A percentile compares a stretch with the other conserved stretches of the same genome.
phyloP scores from a whole-genome alignment of 2,113 vertebrate species.

The Malurus cyaneus region DNA sequence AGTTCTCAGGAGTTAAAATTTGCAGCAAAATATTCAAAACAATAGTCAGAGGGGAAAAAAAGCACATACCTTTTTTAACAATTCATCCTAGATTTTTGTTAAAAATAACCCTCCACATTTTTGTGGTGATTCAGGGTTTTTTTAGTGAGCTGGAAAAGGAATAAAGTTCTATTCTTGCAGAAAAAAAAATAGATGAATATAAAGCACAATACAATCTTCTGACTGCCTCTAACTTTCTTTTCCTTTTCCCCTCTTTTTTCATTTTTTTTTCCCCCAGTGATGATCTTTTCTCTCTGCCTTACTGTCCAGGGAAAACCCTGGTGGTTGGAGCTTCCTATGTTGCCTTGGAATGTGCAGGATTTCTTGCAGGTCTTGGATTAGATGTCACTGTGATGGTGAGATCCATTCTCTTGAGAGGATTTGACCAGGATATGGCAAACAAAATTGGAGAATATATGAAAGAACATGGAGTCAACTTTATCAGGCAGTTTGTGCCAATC shows the following conservation, averaged over 20 bases:
- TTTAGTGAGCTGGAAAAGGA: not conserved
- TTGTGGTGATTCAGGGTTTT: not conserved
- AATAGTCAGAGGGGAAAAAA: not conserved
- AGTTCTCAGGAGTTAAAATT: not conserved
- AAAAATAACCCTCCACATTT: not conserved
- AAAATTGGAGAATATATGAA: slow-evolving; percentile 82
- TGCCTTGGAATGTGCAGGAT: slow-evolving; percentile 83
- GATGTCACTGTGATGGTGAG: slow-evolving; percentile 83
- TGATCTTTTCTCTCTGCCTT: slow-evolving; percentile 82
- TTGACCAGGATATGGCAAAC: slow-evolving; percentile 82
- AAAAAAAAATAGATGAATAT: not conserved
- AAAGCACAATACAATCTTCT: not conserved
- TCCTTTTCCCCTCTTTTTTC: not conserved
- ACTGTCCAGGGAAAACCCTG: slow-evolving; percentile 81
- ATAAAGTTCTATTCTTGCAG: not conserved
- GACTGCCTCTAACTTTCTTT: not conserved
- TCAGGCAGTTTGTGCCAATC: slow-evolving; percentile 73
- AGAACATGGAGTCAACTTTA: slow-evolving; percentile 78
- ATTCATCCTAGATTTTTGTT: not conserved
- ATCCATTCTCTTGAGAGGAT: slow-evolving; percentile 80
- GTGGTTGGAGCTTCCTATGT: slow-evolving; percentile 85
- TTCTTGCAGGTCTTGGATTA: slow-evolving; percentile 80
- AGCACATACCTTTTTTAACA: not conserved
- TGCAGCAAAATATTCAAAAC: not conserved
- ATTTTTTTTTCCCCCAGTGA: slow-evolving; percentile 67